A percentile compares a stretch with the other conserved stretches of the same genome.
These are phyloP conservation scores for Cyphomyrus plagiostoma DNA, from an alignment of 2,113 vertebrate species.

Conservation along the genomic window DNA sequence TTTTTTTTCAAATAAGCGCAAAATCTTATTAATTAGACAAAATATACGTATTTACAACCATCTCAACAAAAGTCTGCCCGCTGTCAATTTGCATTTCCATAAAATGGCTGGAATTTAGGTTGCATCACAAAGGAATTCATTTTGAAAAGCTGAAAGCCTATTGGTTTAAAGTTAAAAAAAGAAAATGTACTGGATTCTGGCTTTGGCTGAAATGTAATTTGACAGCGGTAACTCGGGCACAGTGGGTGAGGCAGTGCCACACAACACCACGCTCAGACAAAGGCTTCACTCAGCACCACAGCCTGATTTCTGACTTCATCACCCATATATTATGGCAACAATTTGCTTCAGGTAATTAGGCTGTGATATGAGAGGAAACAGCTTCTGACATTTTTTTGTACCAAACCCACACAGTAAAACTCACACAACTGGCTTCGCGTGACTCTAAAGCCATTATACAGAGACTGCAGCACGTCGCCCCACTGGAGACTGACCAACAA, in stretches of 20 bases:
- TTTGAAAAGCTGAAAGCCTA: background rate
- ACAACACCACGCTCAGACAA: background rate
- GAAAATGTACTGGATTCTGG: background rate
- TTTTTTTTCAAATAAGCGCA: background rate
- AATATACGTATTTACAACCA: background rate
- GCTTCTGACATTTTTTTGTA: slow-evolving; percentile 4
- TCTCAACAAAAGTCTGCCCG: background rate
- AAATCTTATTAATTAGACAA: background rate
- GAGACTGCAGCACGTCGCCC: background rate
- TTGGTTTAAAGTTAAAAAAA: background rate
- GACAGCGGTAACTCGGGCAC: background rate
- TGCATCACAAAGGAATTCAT: background rate
- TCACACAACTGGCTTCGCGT: background rate
- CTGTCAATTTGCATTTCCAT: background rate
- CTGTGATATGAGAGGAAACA: slow-evolving; percentile 4
- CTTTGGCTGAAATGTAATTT: background rate
- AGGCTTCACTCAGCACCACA: background rate
- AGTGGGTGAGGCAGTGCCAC: background rate
- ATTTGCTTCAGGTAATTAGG: slow-evolving; percentile 14
- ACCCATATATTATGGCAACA: background rate
- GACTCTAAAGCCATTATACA: background rate
- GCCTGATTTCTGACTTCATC: background rate
- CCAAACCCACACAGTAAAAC: slow-evolving; percentile 5
- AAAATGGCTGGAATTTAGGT: background rate
- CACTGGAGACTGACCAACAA: background rate